These are phyloP conservation scores for Microcebus tavaratra DNA, from an alignment of 2,113 vertebrate genomes.

Conservation along the genomic window DNA sequence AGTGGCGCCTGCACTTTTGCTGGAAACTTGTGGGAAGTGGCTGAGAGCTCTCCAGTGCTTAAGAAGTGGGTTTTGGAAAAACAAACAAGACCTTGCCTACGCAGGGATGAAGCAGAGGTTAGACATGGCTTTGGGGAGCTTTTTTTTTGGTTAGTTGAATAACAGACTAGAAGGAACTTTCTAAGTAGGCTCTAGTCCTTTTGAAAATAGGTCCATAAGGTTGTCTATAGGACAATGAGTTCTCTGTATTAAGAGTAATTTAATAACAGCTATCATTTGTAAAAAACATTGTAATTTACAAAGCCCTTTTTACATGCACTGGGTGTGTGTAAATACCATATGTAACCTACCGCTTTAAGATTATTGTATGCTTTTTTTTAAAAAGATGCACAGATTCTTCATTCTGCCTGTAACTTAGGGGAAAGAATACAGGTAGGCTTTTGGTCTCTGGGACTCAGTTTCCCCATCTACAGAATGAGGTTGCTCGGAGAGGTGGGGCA, in stretches of 20 bases:
- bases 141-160: not conserved
- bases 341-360: not conserved
- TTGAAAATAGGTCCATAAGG: not conserved
- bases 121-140: not conserved
- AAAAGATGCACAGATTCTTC: not conserved
- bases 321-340: not conserved
- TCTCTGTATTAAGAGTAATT: slow-evolving; percentile 18
- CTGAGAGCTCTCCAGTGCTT: slow-evolving; percentile 15
- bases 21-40: slow-evolving; percentile 11
- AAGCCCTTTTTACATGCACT: not conserved
- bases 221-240: not conserved
- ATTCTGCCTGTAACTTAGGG: not conserved
- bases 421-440: not conserved
- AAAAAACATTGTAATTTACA: not conserved
- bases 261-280: not conserved
- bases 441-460: not conserved
- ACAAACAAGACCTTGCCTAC: slow-evolving; percentile 20
- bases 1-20: not conserved
- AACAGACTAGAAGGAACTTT: slow-evolving; percentile 24
- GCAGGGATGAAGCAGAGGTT: slow-evolving; percentile 9
- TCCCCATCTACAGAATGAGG: not conserved
- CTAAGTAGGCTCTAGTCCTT: not conserved
- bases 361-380: not conserved
- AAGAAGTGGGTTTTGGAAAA: slow-evolving; percentile 66
- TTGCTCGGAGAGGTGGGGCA: not conserved